phyloP scores from a whole-genome alignment of 2,888 invertebrate genomes.

The Osmoderma eremita region DNA sequence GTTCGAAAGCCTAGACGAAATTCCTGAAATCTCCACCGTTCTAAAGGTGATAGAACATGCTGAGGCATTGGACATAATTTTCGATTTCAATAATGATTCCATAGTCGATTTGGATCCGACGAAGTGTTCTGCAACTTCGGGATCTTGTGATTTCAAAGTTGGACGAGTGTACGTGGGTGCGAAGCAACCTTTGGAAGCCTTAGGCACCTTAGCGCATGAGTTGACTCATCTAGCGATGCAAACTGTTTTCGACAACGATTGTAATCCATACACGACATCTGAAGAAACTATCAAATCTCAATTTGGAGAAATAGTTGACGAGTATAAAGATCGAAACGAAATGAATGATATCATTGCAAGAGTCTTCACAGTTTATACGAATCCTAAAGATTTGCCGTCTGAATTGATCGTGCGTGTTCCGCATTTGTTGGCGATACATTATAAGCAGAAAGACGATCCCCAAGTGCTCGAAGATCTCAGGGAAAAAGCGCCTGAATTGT shows the following conservation, averaged over 20 bases:
- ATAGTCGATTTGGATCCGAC: background rate
- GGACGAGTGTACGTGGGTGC: background rate
- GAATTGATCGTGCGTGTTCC: constrained; percentile 13
- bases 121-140: background rate
- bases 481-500: background rate
- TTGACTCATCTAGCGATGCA: constrained; percentile 1
- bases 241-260: constrained; percentile 2
- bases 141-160: constrained; percentile 5
- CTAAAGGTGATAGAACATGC: constrained; percentile 3
- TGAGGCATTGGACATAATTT: background rate
- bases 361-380: constrained; percentile 1
- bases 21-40: background rate
- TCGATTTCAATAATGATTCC: background rate
- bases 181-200: background rate
- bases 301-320: background rate
- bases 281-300: background rate
- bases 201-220: constrained; percentile 15
- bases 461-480: background rate
- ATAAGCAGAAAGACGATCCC: background rate
- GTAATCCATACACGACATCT: background rate
- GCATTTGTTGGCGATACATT: background rate
- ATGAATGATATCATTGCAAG: background rate
- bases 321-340: background rate
- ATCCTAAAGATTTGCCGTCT: background rate
- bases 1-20: constrained; percentile 2